Evolutionary conservation across 2,113 vertebrate genomes (phyloP).

Genomic region (Mormyrus iriodes): DNA sequence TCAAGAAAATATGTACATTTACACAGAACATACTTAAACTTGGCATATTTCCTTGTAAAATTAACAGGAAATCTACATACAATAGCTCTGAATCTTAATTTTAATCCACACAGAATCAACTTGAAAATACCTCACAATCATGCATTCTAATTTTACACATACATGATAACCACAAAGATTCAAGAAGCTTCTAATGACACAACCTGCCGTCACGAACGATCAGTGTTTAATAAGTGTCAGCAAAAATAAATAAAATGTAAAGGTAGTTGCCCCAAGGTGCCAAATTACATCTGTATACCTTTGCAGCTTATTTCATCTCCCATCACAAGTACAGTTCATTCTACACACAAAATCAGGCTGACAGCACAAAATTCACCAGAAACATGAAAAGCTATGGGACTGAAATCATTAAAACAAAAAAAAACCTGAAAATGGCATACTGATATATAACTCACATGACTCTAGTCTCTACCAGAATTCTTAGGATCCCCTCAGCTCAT

Average conservation of each 20-base stretch:
- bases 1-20: not conserved
- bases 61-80: not conserved
- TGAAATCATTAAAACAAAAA: not conserved
- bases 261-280: not conserved
- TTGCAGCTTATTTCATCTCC: not conserved
- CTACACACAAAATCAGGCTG: not conserved
- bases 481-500: not conserved
- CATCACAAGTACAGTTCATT: not conserved
- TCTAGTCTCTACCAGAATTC: not conserved
- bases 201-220: not conserved
- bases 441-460: not conserved
- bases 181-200: not conserved
- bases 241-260: not conserved
- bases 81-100: not conserved
- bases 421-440: not conserved
- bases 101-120: not conserved
- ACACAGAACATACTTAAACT: not conserved
- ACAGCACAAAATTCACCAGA: not conserved
- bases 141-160: not conserved
- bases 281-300: not conserved
- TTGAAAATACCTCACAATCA: not conserved
- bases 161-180: not conserved
- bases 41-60: not conserved
- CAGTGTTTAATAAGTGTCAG: not conserved
- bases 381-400: not conserved